phyloP scores from a whole-genome alignment of 2,797 vertebrate species.

The Manis pentadactyla region DNA sequence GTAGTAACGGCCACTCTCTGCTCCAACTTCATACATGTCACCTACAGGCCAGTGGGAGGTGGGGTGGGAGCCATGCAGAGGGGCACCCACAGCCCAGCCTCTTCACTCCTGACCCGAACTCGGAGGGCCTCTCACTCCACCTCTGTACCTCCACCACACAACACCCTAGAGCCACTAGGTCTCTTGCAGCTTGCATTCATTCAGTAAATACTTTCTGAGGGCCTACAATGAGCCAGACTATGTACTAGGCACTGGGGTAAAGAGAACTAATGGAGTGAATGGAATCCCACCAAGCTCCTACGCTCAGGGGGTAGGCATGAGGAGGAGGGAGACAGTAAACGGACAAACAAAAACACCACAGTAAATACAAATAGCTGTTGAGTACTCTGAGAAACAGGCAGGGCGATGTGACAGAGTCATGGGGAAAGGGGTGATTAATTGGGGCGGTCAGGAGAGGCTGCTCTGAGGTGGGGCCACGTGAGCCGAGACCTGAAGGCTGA shows the following conservation, averaged over 20 bases:
- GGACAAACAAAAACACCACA: background rate
- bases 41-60: conserved; percentile 85
- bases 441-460: background rate
- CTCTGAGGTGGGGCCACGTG: background rate
- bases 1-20: conserved; percentile 98
- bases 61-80: background rate
- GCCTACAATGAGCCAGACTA: background rate
- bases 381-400: background rate
- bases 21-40: conserved; percentile 99
- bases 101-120: background rate
- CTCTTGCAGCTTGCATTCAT: background rate
- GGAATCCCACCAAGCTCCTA: conserved; percentile 28
- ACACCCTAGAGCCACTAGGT: background rate
- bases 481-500: background rate
- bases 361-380: conserved; percentile 12
- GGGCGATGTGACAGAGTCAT: background rate
- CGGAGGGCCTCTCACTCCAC: background rate
- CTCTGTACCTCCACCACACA: background rate
- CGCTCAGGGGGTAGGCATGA: background rate
- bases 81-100: background rate
- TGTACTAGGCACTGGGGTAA: background rate
- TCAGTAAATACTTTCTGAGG: conserved; percentile 4
- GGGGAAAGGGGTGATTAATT: background rate
- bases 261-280: background rate
- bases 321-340: background rate